These are phyloP conservation scores for Percina caprodes DNA, from an alignment of 2,113 vertebrate genomes.

Conservation along the genomic window DNA sequence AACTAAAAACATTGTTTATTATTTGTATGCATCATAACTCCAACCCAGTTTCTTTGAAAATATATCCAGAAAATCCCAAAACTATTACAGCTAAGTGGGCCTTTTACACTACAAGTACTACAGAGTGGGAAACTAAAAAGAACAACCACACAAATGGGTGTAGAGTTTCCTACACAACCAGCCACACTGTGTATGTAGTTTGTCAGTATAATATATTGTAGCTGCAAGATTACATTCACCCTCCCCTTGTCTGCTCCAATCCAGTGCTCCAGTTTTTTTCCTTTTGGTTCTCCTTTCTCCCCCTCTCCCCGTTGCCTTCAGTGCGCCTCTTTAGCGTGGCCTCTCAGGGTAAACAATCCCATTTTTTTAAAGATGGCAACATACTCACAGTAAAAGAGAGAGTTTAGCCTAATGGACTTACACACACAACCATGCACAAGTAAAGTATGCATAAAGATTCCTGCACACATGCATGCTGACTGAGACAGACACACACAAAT, in stretches of 20 bases:
- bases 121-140: constrained; percentile 3
- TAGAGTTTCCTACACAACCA: constrained; percentile 22
- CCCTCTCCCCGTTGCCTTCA: constrained; percentile 5
- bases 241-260: constrained; percentile 65
- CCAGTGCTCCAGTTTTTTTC: constrained; percentile 32
- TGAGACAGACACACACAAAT: constrained; percentile 5
- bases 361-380: constrained; percentile 41
- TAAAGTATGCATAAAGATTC: not conserved
- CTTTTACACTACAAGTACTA: not conserved
- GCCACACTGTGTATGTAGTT: constrained; percentile 4
- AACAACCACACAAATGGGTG: constrained; percentile 1
- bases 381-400: constrained; percentile 27
- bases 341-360: constrained; percentile 48
- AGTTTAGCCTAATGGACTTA: constrained; percentile 19
- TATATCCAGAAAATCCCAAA: not conserved
- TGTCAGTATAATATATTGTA: constrained; percentile 33
- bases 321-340: constrained; percentile 47
- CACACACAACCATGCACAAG: constrained; percentile 11
- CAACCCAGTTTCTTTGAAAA: not conserved
- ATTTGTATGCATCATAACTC: not conserved
- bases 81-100: not conserved
- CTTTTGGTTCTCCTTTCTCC: not conserved
- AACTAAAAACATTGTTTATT: not conserved
- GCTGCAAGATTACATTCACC: constrained; percentile 32
- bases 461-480: not conserved